A percentile compares a stretch with the other conserved stretches of the same genome.
These are phyloP conservation scores for Procambarus virginalis DNA, from an alignment of 1,140 invertebrate species.

Conservation along the genomic window DNA sequence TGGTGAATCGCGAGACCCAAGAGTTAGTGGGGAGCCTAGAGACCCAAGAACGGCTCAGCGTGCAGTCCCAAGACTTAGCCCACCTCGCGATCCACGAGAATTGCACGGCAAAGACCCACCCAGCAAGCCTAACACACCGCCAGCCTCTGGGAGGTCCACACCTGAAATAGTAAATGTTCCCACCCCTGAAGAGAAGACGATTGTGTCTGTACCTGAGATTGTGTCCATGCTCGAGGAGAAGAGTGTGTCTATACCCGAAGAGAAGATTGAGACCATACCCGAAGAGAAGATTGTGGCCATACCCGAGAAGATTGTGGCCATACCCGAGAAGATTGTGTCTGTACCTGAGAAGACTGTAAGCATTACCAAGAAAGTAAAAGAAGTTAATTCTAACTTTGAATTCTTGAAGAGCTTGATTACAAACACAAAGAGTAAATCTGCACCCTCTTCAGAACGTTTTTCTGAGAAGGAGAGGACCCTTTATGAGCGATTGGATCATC, in stretches of 20 bases:
- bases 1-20: background rate
- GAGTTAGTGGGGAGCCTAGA: slow-evolving; percentile 10
- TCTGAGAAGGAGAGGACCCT: slow-evolving; percentile 39
- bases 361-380: background rate
- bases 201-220: too few relatives aligned
- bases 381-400: slow-evolving; percentile 39
- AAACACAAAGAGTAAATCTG: background rate
- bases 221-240: background rate
- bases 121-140: slow-evolving; percentile 5
- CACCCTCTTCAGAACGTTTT: slow-evolving; percentile 14
- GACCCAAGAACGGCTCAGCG: slow-evolving; percentile 15
- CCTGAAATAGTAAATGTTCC: background rate
- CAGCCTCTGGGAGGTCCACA: slow-evolving; percentile 22
- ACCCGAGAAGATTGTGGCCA: background rate
- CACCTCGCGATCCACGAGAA: background rate
- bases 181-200: background rate
- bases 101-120: background rate
- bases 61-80: background rate
- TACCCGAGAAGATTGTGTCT: background rate
- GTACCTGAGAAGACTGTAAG: background rate
- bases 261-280: too few relatives aligned
- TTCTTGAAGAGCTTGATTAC: slow-evolving; percentile 48
- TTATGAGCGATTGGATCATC: slow-evolving; percentile 49
- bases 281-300: background rate
- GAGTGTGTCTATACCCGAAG: background rate